Conservation (phyloP, 2,888 invertebrate species). For the Hartigia nigra region DNA sequence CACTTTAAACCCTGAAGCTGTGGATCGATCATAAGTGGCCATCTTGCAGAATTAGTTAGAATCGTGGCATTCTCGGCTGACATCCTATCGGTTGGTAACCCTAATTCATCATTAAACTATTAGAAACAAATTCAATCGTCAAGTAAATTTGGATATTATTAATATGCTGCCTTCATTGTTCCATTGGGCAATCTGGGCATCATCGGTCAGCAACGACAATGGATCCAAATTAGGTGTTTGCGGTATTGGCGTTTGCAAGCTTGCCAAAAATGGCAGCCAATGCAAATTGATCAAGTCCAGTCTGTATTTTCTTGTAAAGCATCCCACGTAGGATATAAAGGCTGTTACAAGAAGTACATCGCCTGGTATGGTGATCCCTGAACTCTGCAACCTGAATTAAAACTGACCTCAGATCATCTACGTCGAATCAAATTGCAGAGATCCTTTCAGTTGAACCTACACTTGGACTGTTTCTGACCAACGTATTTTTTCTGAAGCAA, state of each 20-base stretch:
- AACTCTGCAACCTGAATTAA: constrained; percentile 71
- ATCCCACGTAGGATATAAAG: constrained; percentile 95
- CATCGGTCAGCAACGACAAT: constrained; percentile 88
- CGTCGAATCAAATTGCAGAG: neutral
- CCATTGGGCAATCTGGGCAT: constrained; percentile 93
- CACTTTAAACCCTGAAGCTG: constrained; percentile 93
- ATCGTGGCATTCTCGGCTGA: constrained; percentile 95
- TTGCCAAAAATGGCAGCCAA: constrained; percentile 85
- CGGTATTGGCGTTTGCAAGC: constrained; percentile 80
- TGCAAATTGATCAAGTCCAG: constrained; percentile 79
- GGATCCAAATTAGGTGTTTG: constrained; percentile 84
- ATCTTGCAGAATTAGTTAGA: constrained; percentile 87
- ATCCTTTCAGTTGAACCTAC: constrained; percentile 50
- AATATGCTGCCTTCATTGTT: constrained; percentile 81
- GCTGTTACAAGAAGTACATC: constrained; percentile 90
- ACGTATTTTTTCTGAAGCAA: constrained; percentile 90
- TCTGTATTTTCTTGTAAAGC: constrained; percentile 88
- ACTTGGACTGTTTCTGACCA: constrained; percentile 78
- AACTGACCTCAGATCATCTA: neutral
- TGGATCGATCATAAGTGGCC: constrained; percentile 96
- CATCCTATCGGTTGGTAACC: constrained; percentile 91
- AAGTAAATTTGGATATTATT: neutral
- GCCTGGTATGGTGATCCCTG: constrained; percentile 85
- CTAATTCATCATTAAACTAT: constrained; percentile 29
- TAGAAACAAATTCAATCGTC: neutral